Percentiles rank a stretch among this genome's conserved stretches.
Conservation (phyloP, 2,888 invertebrate species). For the Ypsolopha scabrella region DNA sequence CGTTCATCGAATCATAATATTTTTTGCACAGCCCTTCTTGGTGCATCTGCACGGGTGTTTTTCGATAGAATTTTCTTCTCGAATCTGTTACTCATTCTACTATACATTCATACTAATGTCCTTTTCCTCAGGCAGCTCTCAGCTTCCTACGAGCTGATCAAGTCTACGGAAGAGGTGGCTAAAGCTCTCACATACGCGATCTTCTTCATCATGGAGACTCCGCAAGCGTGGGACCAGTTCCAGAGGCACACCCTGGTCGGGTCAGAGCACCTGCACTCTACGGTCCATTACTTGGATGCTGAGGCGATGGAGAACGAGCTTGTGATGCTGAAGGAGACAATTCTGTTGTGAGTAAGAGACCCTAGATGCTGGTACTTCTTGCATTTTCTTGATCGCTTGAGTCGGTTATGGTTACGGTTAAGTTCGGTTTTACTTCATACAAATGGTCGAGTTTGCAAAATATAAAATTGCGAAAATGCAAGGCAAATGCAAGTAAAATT, state of each 20-base stretch:
- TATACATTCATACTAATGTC: neutral
- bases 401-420: too few species aligned
- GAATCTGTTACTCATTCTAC: too few species aligned
- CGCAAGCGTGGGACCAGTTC: slow-evolving; percentile 13
- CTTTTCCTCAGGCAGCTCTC: slow-evolving; percentile 33
- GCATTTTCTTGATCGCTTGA: neutral
- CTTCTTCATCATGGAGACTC: slow-evolving; percentile 15
- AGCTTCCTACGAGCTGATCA: slow-evolving; percentile 37
- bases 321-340: slow-evolving; percentile 22
- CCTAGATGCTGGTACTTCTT: slow-evolving; percentile 8
- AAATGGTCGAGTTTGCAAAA: too few species aligned
- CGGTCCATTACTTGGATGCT: slow-evolving; percentile 34
- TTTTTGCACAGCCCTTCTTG: too few species aligned
- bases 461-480: too few species aligned
- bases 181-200: slow-evolving; percentile 12
- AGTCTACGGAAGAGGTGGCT: slow-evolving; percentile 32
- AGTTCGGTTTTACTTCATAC: too few species aligned
- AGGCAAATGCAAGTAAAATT: too few species aligned
- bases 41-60: too few species aligned
- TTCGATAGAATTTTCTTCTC: too few species aligned
- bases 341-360: slow-evolving; percentile 24
- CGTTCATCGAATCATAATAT: too few species aligned
- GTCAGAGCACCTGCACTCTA: slow-evolving; percentile 28
- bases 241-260: slow-evolving; percentile 28
- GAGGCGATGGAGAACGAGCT: slow-evolving; percentile 22